These are phyloP conservation scores for Scomber colias DNA, from an alignment of 2,113 vertebrate species.

Conservation along the genomic window DNA sequence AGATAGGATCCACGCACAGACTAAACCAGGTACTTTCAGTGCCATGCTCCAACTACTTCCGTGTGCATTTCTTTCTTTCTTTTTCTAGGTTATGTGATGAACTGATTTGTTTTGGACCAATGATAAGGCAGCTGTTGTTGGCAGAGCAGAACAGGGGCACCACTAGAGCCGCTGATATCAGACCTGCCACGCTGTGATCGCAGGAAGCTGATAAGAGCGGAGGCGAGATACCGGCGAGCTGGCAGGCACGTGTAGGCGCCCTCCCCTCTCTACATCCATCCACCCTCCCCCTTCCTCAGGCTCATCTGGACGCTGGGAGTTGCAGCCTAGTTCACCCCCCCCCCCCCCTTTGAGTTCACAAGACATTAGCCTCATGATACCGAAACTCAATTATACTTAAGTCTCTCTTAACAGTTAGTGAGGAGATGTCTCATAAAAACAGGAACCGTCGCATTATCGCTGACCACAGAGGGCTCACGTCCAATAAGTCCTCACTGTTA, in stretches of 20 bases:
- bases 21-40: neutral
- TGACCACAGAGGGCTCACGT: neutral
- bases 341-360: slow-evolving; percentile 37
- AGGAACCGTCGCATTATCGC: slow-evolving; percentile 33
- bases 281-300: neutral
- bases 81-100: slow-evolving; percentile 30
- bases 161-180: slow-evolving; percentile 28
- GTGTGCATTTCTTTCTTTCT: too few relatives aligned
- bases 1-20: neutral
- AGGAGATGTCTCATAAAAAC: slow-evolving; percentile 30
- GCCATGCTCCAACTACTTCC: neutral
- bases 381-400: slow-evolving; percentile 66
- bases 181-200: slow-evolving; percentile 27
- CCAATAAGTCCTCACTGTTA: neutral
- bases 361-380: slow-evolving; percentile 68
- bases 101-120: slow-evolving; percentile 36
- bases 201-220: slow-evolving; percentile 73
- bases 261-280: neutral
- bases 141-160: slow-evolving; percentile 29
- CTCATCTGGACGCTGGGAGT: slow-evolving; percentile 33
- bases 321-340: slow-evolving; percentile 9
- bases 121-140: slow-evolving; percentile 45
- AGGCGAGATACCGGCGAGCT: slow-evolving; percentile 19
- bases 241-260: slow-evolving; percentile 38
- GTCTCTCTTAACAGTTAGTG: slow-evolving; percentile 33